Evolutionary conservation across 2,888 invertebrate species (phyloP).

Genomic region (Drosophila anomelani): DNA sequence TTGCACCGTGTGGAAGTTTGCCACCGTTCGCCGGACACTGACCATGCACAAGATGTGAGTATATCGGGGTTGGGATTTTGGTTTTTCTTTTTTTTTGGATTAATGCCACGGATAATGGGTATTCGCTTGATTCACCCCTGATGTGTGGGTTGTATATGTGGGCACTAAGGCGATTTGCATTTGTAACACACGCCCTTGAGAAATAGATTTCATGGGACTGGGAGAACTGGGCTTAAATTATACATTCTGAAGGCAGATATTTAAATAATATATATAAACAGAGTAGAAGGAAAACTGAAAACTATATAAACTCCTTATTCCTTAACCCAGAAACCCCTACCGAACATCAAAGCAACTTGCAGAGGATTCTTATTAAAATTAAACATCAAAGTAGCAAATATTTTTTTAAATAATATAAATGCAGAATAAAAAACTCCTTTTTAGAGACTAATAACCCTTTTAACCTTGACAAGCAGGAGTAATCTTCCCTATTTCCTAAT

Average conservation of each 20-base stretch:
- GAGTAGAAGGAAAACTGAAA: neutral
- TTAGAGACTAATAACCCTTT: neutral
- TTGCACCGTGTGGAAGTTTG: conserved; percentile 88
- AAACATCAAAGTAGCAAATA: neutral
- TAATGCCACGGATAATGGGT: conserved; percentile 7
- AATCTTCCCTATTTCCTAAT: neutral
- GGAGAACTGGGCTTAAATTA: neutral
- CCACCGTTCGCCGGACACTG: conserved; percentile 84
- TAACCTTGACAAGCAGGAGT: neutral
- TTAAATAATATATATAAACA: neutral
- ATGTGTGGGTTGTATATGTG: neutral
- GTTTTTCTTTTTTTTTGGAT: neutral
- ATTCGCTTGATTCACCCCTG: neutral
- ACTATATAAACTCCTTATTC: neutral
- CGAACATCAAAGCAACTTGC: neutral
- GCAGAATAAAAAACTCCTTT: too few species aligned
- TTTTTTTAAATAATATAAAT: neutral
- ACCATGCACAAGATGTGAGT: conserved; percentile 83
- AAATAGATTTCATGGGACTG: neutral
- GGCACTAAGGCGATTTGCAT: conserved; percentile 3
- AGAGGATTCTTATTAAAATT: neutral
- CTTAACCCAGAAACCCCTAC: neutral
- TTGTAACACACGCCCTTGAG: neutral
- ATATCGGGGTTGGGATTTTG: neutral
- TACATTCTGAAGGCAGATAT: neutral